Base-by-base conservation (phyloP, 2,888 invertebrate genomes). In the Pollenia amentaria region DNA sequence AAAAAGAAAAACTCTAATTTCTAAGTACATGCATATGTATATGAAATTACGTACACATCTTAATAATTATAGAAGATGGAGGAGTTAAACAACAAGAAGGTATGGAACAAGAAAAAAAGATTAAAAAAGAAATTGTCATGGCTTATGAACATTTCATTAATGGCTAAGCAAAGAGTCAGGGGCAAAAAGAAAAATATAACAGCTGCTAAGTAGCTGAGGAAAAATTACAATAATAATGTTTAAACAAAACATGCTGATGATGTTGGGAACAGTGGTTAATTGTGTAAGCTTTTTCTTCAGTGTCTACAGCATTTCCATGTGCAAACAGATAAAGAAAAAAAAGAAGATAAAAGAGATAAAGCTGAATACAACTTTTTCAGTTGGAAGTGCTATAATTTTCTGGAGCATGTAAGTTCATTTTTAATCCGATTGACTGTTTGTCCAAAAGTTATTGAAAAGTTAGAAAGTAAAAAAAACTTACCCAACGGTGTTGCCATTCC, bases 111-210 rank as follows among this genome's bases (percentile, higher is more conserved):
- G 57, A 62, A 29, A 44, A 76, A 65, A 55, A 18, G 10, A 10
- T 57, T 46, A 76, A 73, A 73, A 65, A 62, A 84, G 57, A 81
- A 85, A 81, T 77, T 85, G 76, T 81, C 72, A 85, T 81, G 81
- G 85, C 70, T 76, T 80, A 85, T 85, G 76, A 85, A 76, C 70
- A 85, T 72, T 60, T 70, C 29, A 29, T 80, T 75, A 76, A 70
- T 76, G 75, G 64, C 72, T 76, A 51, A 70, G 75, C 65, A 55
- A 77, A 81, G 80, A 80, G 75, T 85, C 85, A 80, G 38, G 77
- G 72, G 60, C 57, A 70, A 51, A 51, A 29, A 29, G 29, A 6
- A 29, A 78, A 62, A 21, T 60, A 84, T 60, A 78, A 73, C 72
- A 78, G 65, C 72, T 67, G 84, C 78, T 70, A 67, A 84, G 75